These are phyloP conservation scores for Smithornis capensis DNA, from an alignment of 2,113 vertebrate species.

Conservation along the genomic window DNA sequence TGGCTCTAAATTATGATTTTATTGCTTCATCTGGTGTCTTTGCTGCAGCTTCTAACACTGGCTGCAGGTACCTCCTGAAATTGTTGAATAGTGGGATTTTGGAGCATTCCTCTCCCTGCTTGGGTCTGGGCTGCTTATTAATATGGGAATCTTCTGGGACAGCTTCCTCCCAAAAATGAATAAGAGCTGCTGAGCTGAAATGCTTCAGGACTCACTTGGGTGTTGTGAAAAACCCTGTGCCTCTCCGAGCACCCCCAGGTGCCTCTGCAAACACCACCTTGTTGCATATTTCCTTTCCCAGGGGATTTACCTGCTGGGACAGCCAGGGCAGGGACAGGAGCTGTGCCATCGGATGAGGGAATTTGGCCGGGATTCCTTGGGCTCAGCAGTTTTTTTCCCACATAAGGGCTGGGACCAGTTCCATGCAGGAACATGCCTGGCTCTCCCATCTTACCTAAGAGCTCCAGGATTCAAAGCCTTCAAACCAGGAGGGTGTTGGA, in stretches of 20 bases:
- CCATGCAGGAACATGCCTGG: background rate
- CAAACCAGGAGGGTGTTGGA: background rate
- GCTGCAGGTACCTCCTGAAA: background rate
- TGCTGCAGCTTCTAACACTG: background rate
- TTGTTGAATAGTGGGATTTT: background rate
- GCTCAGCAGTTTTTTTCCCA: background rate
- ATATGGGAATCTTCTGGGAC: background rate
- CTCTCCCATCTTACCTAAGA: background rate
- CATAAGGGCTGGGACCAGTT: background rate
- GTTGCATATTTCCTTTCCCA: background rate
- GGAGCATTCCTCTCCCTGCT: background rate
- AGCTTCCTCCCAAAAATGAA: background rate
- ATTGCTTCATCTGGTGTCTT: background rate
- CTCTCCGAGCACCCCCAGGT: rapidly evolving
- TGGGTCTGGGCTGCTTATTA: background rate
- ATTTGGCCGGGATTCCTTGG: rapidly evolving
- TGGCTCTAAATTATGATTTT: background rate
- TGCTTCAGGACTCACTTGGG: background rate
- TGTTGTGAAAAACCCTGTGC: background rate
- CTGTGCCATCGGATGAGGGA: rapidly evolving
- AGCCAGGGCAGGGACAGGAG: background rate
- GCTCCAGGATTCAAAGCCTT: background rate
- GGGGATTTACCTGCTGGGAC: background rate
- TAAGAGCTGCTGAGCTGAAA: background rate
- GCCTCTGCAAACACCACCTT: background rate